These are phyloP conservation scores for Oncorhynchus mykiss DNA, from an alignment of 2,113 vertebrate genomes.

Conservation along the genomic window DNA sequence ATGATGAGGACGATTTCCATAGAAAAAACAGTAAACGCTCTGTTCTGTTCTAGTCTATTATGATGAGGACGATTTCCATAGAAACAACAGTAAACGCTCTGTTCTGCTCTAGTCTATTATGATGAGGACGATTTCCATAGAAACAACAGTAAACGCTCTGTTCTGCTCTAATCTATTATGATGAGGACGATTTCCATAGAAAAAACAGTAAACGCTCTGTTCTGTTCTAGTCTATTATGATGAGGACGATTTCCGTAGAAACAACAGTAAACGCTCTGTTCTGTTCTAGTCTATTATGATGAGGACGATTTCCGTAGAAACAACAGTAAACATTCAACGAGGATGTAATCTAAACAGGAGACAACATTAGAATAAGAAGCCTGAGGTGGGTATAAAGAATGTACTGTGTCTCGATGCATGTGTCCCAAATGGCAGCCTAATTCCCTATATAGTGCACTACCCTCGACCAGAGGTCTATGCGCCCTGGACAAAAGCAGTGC, in stretches of 20 bases:
- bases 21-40: conserved; percentile 64
- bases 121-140: conserved; percentile 72
- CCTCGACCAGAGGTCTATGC: too few relatives aligned
- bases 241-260: conserved; percentile 72
- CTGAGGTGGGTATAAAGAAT: conserved; percentile 61
- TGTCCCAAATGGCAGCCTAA: too few relatives aligned
- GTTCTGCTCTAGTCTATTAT: conserved; percentile 46
- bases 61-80: conserved; percentile 72
- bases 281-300: conserved; percentile 59
- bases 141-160: conserved; percentile 61
- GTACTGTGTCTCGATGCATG: not conserved
- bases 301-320: conserved; percentile 73
- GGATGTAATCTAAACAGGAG: conserved; percentile 6
- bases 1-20: conserved; percentile 73
- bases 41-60: conserved; percentile 42
- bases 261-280: conserved; percentile 53
- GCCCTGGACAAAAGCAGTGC: too few relatives aligned
- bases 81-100: conserved; percentile 62
- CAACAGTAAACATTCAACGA: conserved; percentile 44
- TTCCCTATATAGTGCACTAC: too few relatives aligned
- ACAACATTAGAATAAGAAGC: conserved; percentile 58
- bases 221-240: conserved; percentile 56
- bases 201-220: conserved; percentile 57
- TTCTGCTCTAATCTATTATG: conserved; percentile 51
- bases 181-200: conserved; percentile 72